phyloP scores from a whole-genome alignment of 2,888 invertebrate species.

The Dasypogon diadema region DNA sequence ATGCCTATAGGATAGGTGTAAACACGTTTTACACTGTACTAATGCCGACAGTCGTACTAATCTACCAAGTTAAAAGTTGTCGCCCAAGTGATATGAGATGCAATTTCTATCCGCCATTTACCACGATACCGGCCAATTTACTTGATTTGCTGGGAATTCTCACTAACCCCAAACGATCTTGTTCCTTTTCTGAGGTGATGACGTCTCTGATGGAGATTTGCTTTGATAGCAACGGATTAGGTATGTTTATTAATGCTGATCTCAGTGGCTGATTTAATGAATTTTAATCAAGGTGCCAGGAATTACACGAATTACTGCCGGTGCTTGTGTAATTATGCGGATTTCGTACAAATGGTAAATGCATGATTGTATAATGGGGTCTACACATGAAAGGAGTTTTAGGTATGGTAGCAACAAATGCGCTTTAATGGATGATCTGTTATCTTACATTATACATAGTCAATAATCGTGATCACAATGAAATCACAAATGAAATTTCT shows the following conservation, averaged over 20 bases:
- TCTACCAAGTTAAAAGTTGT: background rate
- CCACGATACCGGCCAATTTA: constrained; percentile 14
- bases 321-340: constrained; percentile 29
- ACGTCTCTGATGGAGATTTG: constrained; percentile 8
- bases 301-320: constrained; percentile 36
- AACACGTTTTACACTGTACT: constrained; percentile 32
- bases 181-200: constrained; percentile 26
- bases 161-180: background rate
- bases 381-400: background rate
- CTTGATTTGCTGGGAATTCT: constrained; percentile 45
- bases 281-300: constrained; percentile 40
- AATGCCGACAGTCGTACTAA: constrained; percentile 34
- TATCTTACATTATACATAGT: background rate
- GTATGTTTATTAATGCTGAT: constrained; percentile 39
- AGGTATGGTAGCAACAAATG: background rate
- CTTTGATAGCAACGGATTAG: constrained; percentile 27
- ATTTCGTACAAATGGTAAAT: constrained; percentile 28
- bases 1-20: constrained; percentile 15
- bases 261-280: constrained; percentile 38
- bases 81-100: constrained; percentile 38
- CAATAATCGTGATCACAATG: constrained; percentile 20
- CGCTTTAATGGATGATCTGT: too few relatives aligned
- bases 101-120: constrained; percentile 3
- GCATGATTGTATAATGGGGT: too few relatives aligned
- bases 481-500: constrained; percentile 5